phyloP scores from a whole-genome alignment of 2,797 vertebrate species.

The Microctenopoma lineatum region DNA sequence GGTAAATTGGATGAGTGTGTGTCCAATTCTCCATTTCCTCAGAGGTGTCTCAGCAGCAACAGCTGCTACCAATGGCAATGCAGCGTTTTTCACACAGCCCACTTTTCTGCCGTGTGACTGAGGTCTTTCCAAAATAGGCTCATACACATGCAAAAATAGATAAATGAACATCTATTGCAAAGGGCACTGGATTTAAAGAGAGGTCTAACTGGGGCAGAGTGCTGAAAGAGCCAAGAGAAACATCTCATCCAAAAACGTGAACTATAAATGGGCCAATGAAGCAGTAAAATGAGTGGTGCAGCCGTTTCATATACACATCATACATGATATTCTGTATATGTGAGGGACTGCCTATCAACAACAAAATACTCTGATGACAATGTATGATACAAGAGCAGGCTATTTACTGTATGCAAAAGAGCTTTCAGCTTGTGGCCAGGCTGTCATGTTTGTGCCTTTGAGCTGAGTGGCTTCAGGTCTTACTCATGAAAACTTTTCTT shows the following conservation, averaged over 20 bases:
- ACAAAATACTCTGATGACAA: slow-evolving; percentile 41
- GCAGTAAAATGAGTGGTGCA: slow-evolving; percentile 55
- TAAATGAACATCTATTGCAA: slow-evolving; percentile 81
- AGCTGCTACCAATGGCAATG: slow-evolving; percentile 86
- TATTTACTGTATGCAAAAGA: slow-evolving; percentile 42
- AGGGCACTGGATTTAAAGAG: slow-evolving; percentile 76
- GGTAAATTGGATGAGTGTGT: slow-evolving; percentile 87
- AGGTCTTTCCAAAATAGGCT: slow-evolving; percentile 82
- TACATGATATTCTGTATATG: slow-evolving; percentile 38
- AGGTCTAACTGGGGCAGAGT: slow-evolving; percentile 53
- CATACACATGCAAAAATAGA: slow-evolving; percentile 81
- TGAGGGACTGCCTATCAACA: slow-evolving; percentile 30
- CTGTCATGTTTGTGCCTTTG: background rate
- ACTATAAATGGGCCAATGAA: slow-evolving; percentile 69
- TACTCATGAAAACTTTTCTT: slow-evolving; percentile 24
- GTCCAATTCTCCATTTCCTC: slow-evolving; percentile 86
- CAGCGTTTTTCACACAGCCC: slow-evolving; percentile 71
- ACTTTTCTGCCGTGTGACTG: slow-evolving; percentile 75
- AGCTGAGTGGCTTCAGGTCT: slow-evolving; percentile 1
- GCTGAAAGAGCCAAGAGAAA: slow-evolving; percentile 57
- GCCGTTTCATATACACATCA: slow-evolving; percentile 50
- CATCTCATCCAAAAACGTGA: slow-evolving; percentile 62
- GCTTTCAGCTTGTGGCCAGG: background rate
- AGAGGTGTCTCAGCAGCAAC: slow-evolving; percentile 82
- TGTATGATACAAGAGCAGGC: slow-evolving; percentile 12